Base-by-base conservation (phyloP, 2,888 invertebrate genomes). In the Dynastes maya region DNA sequence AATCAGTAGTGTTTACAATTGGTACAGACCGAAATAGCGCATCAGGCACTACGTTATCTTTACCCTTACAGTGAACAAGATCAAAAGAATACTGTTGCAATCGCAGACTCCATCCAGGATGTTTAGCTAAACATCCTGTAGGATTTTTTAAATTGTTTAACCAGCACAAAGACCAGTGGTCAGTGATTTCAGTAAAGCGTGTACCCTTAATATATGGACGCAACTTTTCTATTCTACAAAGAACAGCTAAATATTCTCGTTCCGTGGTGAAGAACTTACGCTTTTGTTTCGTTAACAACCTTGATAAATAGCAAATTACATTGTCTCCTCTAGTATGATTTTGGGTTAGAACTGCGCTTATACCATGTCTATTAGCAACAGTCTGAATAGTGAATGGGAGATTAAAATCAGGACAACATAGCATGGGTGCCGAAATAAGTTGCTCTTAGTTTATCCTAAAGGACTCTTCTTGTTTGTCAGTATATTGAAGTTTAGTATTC, bases 61-160 rank as follows among this genome's bases (percentile, higher is more conserved):
- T 22, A 22, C 16, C 16, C 16, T 80, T 80, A 0, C 80, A 58
- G 63, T 80, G 79, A 16, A 82, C 55, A 5, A 85, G 65, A 2
- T 80, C 63, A 74, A 81, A 84, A 68, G 80, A 78, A 22, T 22
- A 22, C 16, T 22, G 16, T 22, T 22, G 16, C 16, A 67, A 5
- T 8, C 79, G 77, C 9, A 83, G 45, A 16, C 79, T 78, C 83
- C 83, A 83, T 70, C 83, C 16, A 22, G 16, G 16, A 22, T 22
- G 16, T 22, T 22, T 67, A 9, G 82, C 82, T 5, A 83, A 37
- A 9, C 81, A 40, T 9, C 81, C 81, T 29, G 79, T 71, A 76
- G 82, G 79, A 53, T 83, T 76, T 70, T 83, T 81, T 5, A 81
- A 70, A 27, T 72, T 72, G 37, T 80, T 64, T 4, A 80, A 37